Conservation (phyloP, 2,888 invertebrate genomes). For the Agrochola macilenta region DNA sequence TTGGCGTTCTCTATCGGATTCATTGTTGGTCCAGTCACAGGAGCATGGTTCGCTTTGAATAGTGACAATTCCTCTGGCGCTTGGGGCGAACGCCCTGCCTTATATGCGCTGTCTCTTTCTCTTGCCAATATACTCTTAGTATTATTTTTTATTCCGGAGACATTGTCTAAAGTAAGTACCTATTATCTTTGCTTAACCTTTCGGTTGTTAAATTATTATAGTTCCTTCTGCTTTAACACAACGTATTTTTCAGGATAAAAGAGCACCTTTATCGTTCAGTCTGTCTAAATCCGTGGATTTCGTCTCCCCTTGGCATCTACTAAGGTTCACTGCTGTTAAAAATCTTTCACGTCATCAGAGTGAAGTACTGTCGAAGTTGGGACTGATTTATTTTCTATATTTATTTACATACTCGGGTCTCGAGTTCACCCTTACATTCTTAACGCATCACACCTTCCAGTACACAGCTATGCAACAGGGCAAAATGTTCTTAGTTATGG, state of each 20-base stretch:
- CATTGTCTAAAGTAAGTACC: conserved; percentile 93
- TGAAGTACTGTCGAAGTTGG: conserved; percentile 92
- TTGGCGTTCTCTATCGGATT: conserved; percentile 99
- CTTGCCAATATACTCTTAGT: conserved; percentile 95
- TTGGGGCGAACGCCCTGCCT: conserved; percentile 96
- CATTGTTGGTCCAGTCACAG: conserved; percentile 98
- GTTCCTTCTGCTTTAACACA: conserved; percentile 44
- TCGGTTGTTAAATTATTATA: background rate
- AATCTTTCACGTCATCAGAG: conserved; percentile 92
- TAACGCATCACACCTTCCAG: conserved; percentile 97
- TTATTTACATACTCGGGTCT: conserved; percentile 98
- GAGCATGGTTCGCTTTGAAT: conserved; percentile 95
- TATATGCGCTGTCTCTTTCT: conserved; percentile 94
- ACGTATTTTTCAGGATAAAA: conserved; percentile 91
- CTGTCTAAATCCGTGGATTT: conserved; percentile 91
- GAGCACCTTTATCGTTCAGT: conserved; percentile 93
- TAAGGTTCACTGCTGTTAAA: conserved; percentile 93
- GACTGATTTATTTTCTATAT: conserved; percentile 96
- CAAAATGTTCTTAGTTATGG: conserved; percentile 98
- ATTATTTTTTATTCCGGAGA: conserved; percentile 94
- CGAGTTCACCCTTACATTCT: conserved; percentile 99
- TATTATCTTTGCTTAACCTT: background rate
- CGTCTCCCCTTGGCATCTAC: conserved; percentile 85
- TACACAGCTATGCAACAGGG: conserved; percentile 99
- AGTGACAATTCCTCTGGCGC: conserved; percentile 89